Percentiles rank a stretch among this genome's conserved stretches.
phyloP scores from a whole-genome alignment of 64 coral and sea anemone genomes.

The Dendrophyllia cribrosa region DNA sequence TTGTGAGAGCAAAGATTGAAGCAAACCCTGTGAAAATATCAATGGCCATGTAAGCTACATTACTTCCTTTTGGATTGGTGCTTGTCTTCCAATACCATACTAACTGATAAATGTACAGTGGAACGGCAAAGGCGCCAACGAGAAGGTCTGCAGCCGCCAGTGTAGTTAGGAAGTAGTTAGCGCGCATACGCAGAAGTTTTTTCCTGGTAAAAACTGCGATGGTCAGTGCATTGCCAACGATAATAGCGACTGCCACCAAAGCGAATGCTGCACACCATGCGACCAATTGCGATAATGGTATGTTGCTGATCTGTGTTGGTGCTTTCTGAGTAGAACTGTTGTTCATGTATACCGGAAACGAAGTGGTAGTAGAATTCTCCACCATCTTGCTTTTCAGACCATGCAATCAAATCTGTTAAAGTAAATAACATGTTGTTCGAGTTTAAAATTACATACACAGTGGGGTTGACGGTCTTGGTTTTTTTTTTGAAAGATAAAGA shows the following conservation, averaged over 20 bases:
- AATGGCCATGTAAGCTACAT: slow-evolving; percentile 58
- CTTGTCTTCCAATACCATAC: slow-evolving; percentile 75
- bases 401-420: neutral
- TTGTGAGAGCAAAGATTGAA: slow-evolving; percentile 82
- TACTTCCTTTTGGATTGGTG: neutral
- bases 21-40: slow-evolving; percentile 91
- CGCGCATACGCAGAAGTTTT: slow-evolving; percentile 66
- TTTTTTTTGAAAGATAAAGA: too few relatives aligned
- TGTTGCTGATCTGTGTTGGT: neutral
- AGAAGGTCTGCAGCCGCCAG: slow-evolving; percentile 80
- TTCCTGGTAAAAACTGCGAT: slow-evolving; percentile 85
- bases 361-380: neutral
- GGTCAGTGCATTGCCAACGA: slow-evolving; percentile 76
- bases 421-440: too few relatives aligned
- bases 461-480: too few relatives aligned
- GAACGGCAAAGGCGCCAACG: slow-evolving; percentile 75
- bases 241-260: slow-evolving; percentile 59
- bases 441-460: too few relatives aligned
- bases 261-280: slow-evolving; percentile 61
- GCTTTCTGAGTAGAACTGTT: neutral
- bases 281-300: slow-evolving; percentile 41
- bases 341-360: neutral
- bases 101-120: slow-evolving; percentile 74
- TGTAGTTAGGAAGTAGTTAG: slow-evolving; percentile 81
- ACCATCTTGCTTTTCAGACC: slow-evolving; percentile 11